These are phyloP conservation scores for Hyles lineata DNA, from an alignment of 2,888 invertebrate species.

Conservation along the genomic window DNA sequence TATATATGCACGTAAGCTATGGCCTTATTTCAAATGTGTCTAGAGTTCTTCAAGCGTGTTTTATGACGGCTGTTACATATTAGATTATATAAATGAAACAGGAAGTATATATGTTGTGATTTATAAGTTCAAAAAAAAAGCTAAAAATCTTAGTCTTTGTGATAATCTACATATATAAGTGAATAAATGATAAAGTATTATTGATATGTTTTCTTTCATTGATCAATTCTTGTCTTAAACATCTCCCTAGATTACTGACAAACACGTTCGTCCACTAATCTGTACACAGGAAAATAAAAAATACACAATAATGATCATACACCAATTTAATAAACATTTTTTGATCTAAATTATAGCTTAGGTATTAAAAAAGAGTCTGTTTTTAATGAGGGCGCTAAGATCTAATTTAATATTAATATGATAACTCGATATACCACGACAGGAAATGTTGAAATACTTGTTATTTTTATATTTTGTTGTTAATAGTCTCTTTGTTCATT, in stretches of 20 bases:
- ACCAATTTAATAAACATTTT: not conserved
- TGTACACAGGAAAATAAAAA: too few relatives aligned
- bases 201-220: slow-evolving; percentile 51
- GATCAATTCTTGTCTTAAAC: not conserved
- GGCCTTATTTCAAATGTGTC: slow-evolving; percentile 76
- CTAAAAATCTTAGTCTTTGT: slow-evolving; percentile 80
- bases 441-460: too few relatives aligned
- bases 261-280: too few relatives aligned
- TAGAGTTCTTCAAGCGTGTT: slow-evolving; percentile 63
- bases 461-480: too few relatives aligned
- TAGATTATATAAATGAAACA: slow-evolving; percentile 67
- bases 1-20: slow-evolving; percentile 59
- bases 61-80: slow-evolving; percentile 76
- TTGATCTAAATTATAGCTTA: too few relatives aligned
- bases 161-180: slow-evolving; percentile 83
- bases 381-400: too few relatives aligned
- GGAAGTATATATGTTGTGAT: slow-evolving; percentile 81
- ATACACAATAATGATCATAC: too few relatives aligned
- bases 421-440: too few relatives aligned
- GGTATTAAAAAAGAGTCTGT: too few relatives aligned
- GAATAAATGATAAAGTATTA: slow-evolving; percentile 83
- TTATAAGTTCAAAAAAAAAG: slow-evolving; percentile 81
- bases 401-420: too few relatives aligned
- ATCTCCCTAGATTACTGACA: not conserved
- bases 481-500: too few relatives aligned